These are phyloP conservation scores for Lithophane ornitopus DNA, from an alignment of 2,888 invertebrate genomes.

Conservation along the genomic window DNA sequence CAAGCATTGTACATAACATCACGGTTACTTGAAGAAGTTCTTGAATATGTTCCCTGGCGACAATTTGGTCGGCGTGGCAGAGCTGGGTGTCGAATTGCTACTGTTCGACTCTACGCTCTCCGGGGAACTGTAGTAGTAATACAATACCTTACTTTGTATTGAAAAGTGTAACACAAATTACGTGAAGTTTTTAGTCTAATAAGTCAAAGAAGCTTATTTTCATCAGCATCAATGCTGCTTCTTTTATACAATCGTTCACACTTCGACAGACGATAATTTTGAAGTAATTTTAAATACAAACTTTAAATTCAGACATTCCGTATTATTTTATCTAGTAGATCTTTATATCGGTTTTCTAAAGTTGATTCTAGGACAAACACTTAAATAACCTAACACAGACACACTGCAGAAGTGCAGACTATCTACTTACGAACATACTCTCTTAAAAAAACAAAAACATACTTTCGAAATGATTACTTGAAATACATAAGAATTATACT, in stretches of 20 bases:
- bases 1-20: conserved; percentile 77
- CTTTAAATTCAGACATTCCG: background rate
- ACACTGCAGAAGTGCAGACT: conserved; percentile 18
- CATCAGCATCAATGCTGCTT: background rate
- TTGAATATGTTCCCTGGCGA: conserved; percentile 97
- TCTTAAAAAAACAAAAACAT: background rate
- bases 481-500: background rate
- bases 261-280: background rate
- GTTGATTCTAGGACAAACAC: conserved; percentile 31
- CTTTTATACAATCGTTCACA: background rate
- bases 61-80: conserved; percentile 93
- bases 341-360: background rate
- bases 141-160: conserved; percentile 42
- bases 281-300: background rate
- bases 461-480: conserved; percentile 1
- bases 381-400: conserved; percentile 28
- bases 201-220: background rate
- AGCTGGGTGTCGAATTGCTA: conserved; percentile 86
- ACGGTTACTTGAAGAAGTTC: conserved; percentile 98
- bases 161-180: conserved; percentile 18
- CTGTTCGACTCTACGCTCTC: conserved; percentile 87
- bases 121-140: conserved; percentile 74
- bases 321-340: background rate
- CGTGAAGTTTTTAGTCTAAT: background rate
- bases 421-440: conserved; percentile 10